Conservation (phyloP, 1,140 invertebrate genomes). For the Aphaenogaster floridana region DNA sequence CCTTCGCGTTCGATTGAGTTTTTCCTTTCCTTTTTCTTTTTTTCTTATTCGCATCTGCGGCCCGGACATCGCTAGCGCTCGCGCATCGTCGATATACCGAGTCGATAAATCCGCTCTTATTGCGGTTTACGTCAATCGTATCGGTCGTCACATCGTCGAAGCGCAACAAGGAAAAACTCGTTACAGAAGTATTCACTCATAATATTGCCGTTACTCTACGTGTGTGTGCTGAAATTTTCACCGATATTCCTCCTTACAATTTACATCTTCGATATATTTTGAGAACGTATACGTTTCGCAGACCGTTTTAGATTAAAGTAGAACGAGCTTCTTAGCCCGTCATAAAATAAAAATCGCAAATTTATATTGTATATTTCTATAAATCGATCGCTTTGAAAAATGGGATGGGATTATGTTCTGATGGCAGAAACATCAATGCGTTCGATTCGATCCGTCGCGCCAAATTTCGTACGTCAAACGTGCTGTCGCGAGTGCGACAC, state of each 20-base stretch:
- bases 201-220: constrained; percentile 3
- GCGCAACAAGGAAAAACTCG: constrained; percentile 8
- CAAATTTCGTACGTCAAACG: not conserved
- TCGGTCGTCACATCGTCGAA: constrained; percentile 38
- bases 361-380: not conserved
- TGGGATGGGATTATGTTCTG: not conserved
- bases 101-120: constrained; percentile 60
- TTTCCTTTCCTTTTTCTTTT: not conserved
- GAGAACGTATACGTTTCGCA: not conserved
- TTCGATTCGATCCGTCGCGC: not conserved
- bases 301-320: not conserved
- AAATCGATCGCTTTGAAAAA: not conserved
- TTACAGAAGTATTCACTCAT: constrained; percentile 15
- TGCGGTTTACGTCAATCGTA: constrained; percentile 47
- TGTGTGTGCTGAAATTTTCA: constrained; percentile 5
- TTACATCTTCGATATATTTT: not conserved
- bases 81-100: constrained; percentile 32
- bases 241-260: constrained; percentile 14
- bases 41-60: not conserved
- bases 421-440: not conserved
- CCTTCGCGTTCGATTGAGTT: not conserved
- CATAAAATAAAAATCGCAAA: not conserved
- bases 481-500: not conserved
- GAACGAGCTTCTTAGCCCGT: not conserved
- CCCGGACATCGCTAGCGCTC: not conserved